Evolutionary conservation across 2,888 invertebrate genomes (phyloP), one percentile per base, ranked within the genome.

Genomic region (Coenonympha glycerion): DNA sequence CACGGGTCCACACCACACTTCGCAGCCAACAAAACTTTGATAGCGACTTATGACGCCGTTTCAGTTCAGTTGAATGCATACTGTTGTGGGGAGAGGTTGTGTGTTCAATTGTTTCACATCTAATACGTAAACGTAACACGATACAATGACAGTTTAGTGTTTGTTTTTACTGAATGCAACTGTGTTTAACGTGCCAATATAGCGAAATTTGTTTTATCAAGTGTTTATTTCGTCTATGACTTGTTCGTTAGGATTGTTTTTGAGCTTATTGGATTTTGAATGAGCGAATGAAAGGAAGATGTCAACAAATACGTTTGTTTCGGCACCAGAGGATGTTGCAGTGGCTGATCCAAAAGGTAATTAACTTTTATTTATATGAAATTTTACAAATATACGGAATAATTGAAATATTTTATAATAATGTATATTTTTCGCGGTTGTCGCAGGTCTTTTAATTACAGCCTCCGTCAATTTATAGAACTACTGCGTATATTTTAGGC

Each of bases 341-440:
- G 47, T 76, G 59, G 71, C 75, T 63, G 73, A 73, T 61, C 77
- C 70, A 21, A 86, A 86, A 84, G 86, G 86, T 87, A 67, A 49
- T 24, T 39, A 39, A 15, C 22, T 24, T 39, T 8, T 13, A 8
- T 21, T 44, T 18, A 33, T 19, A 30, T 6, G n/a, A n/a, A n/a
- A n/a, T n/a, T n/a, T n/a, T n/a, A n/a, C n/a, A n/a, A n/a, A n/a
- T n/a, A n/a, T n/a, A n/a, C n/a, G n/a, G n/a, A n/a, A n/a, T n/a
- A n/a, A n/a, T n/a, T n/a, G n/a, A n/a, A n/a, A n/a, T n/a, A n/a
- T n/a, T n/a, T n/a, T n/a, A n/a, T n/a, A n/a, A n/a, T n/a, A n/a
- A n/a, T n/a, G n/a, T n/a, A n/a, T n/a, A n/a, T n/a, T n/a, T n/a
- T n/a, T n/a, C n/a, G n/a, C n/a, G n/a, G n/a, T n/a, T n/a, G n/a